Base-by-base conservation (phyloP, 2,113 vertebrate genomes). In the Oxyruncus cristatus region DNA sequence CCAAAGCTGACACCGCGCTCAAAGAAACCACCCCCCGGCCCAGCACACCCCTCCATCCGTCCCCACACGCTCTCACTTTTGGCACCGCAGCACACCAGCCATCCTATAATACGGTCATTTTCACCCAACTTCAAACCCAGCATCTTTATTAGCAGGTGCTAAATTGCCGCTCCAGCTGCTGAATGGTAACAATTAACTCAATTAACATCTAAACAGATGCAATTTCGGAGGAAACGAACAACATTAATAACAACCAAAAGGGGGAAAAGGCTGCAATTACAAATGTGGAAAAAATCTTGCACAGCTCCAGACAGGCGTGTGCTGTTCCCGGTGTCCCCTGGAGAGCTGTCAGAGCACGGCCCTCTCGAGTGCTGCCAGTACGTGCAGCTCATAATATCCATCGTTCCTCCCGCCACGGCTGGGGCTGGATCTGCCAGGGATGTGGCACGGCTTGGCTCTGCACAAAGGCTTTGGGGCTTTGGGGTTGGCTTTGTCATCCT, bases 191-290 rank as follows among this genome's bases (percentile, higher is more conserved):
- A 97, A 98, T 98, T 97, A 98, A 92, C 96, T 89, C 96, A 92
- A 97, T 97, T 96, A 97, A 97, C 95, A 89, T 97, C 88, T 42
- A 92, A 97, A 97, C 98, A 97, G 97, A 97, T 98, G 97, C 97
- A 96, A 97, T 98, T 98, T 98, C 88, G 93, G 96, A 97, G 97
- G 97, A 98, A 98, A 95, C 76, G 97, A 97, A 97, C 91, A 94
- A 96, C 97, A 92, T 96, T 98, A 97, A 97, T 97, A 97, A 98
- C 96, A 77, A 91, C 74, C 86, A 46, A 95, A 92, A 82, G 92
- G 90, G 88, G 74, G 5, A 6, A 17, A 71, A 86, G 80, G 95
- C 91, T 91, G 95, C 92, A 76, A 93, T 90, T 83, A 81, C 86
- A 49, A 77, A 52, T 7, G 20, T 3, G 81, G 85, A 76, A 81